Evolutionary conservation across 2,888 invertebrate genomes (phyloP).

Genomic region (Acanthosoma haemorrhoidale): DNA sequence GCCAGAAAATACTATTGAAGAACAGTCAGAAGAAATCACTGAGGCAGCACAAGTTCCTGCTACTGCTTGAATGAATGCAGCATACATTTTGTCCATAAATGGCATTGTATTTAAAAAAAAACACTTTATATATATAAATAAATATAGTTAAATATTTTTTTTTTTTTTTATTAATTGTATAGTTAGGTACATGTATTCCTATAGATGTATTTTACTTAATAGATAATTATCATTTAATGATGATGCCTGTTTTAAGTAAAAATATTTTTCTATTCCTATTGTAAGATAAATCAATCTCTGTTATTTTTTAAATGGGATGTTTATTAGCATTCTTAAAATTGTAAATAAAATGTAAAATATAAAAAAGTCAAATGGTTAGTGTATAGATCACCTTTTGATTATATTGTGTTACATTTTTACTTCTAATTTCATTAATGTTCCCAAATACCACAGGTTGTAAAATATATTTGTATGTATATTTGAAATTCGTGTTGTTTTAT

Average conservation of each 20-base stretch:
- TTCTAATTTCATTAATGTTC: background rate
- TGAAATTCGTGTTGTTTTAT: background rate
- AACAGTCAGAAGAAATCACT: background rate
- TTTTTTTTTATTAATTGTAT: background rate
- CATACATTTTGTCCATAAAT: too few species aligned
- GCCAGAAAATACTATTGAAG: background rate
- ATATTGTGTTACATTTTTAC: background rate
- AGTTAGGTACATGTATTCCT: background rate
- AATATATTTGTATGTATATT: conserved; percentile 1
- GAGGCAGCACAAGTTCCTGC: background rate
- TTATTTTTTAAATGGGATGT: background rate
- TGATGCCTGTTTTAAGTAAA: background rate
- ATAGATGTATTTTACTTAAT: background rate
- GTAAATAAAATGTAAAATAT: background rate
- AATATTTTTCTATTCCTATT: conserved; percentile 2
- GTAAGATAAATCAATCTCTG: background rate
- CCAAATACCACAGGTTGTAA: background rate
- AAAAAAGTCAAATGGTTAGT: background rate
- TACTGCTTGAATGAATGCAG: too few species aligned
- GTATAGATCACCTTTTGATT: background rate
- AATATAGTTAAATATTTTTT: background rate
- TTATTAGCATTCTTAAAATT: background rate
- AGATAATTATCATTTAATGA: background rate
- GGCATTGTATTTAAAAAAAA: too few species aligned
- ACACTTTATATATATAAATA: too few species aligned